A percentile compares a stretch with the other conserved stretches of the same genome.
Conservation (phyloP, 2,113 vertebrate genomes). For the Cephalopterus ornatus region DNA sequence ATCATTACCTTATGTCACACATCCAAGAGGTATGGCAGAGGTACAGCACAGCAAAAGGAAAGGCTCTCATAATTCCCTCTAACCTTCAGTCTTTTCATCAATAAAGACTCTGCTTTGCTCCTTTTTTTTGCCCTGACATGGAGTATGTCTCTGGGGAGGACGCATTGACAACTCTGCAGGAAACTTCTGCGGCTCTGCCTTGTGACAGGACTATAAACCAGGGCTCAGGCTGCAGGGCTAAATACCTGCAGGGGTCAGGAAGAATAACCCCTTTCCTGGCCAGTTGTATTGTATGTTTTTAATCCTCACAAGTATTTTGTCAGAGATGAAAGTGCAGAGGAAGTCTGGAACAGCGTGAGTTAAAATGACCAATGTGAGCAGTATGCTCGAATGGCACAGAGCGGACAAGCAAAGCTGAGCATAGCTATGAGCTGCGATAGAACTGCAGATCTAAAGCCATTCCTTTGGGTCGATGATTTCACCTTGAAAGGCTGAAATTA, state of each 20-base stretch:
- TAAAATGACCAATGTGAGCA: neutral
- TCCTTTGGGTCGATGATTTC: neutral
- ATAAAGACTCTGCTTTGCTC: neutral
- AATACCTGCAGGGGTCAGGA: neutral
- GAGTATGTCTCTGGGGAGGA: neutral
- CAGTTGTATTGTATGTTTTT: neutral
- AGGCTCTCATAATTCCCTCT: neutral
- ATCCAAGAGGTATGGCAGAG: neutral
- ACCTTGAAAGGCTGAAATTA: neutral
- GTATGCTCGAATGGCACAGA: neutral
- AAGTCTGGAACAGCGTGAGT: neutral
- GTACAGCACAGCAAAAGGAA: neutral
- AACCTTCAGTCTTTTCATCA: neutral
- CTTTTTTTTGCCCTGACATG: neutral
- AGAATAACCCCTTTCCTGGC: neutral
- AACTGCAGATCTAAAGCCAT: neutral
- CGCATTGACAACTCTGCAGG: neutral
- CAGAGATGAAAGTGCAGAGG: neutral
- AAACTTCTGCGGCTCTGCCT: accelerated
- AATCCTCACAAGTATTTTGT: neutral
- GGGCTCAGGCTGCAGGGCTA: neutral
- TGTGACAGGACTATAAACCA: neutral
- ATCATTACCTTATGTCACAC: neutral
- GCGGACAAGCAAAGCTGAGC: neutral
- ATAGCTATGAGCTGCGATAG: accelerated